phyloP scores from a whole-genome alignment of 1,140 invertebrate species.

The Drosophila pectinifera region DNA sequence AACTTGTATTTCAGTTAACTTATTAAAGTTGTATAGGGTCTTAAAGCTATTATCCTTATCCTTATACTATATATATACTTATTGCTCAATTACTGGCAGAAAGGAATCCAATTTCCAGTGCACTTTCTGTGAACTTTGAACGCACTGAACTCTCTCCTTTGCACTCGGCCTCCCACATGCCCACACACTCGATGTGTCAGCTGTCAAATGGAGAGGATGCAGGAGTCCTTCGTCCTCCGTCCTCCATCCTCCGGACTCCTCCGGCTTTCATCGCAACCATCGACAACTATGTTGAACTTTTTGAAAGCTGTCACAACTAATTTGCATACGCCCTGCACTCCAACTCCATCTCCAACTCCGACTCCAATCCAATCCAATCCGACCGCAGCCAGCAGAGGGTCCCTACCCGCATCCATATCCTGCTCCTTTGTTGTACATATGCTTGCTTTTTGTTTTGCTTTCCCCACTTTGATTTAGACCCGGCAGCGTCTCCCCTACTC shows the following conservation, averaged over 20 bases:
- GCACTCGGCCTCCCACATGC: not conserved
- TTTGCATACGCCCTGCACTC: constrained; percentile 62
- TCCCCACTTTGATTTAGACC: constrained; percentile 53
- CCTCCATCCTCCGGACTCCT: no score
- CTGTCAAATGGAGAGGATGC: constrained; percentile 33
- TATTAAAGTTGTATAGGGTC: no score
- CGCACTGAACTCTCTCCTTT: constrained; percentile 26
- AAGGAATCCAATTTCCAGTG: not conserved
- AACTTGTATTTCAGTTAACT: no score
- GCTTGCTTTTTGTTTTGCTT: constrained; percentile 46
- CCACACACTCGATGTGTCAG: constrained; percentile 16
- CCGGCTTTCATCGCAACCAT: constrained; percentile 27
- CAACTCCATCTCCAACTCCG: not conserved
- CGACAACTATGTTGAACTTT: constrained; percentile 79
- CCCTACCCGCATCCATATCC: constrained; percentile 26
- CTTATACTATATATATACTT: no score
- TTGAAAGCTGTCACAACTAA: constrained; percentile 83
- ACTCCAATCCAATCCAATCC: constrained; percentile 1
- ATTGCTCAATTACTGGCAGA: no score
- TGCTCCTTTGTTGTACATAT: constrained; percentile 25
- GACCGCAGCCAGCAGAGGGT: constrained; percentile 15
- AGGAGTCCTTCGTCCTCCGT: no score
- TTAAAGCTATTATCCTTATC: no score
- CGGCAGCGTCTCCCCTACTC: no score
- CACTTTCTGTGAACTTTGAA: constrained; percentile 68